Percentiles rank a stretch among this genome's conserved stretches.
Conservation (phyloP, 2,113 vertebrate genomes). For the Peucedramus taeniatus region DNA sequence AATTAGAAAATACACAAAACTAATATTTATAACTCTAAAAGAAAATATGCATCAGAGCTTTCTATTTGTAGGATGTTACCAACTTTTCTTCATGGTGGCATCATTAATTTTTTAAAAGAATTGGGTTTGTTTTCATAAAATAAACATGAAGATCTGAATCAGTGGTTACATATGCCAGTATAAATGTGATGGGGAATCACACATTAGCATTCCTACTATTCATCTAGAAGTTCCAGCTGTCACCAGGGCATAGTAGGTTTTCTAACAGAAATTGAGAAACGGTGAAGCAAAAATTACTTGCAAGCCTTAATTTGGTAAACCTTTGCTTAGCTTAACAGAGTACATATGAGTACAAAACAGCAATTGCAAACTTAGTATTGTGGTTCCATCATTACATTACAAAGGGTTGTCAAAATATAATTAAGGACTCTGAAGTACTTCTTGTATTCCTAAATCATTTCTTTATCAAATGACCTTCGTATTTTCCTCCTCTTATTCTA, state of each 20-base stretch:
- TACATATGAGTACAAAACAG: not conserved
- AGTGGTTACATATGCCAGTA: not conserved
- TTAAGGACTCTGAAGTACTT: not conserved
- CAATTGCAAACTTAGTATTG: not conserved
- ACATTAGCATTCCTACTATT: not conserved
- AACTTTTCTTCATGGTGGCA: not conserved
- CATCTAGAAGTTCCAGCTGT: not conserved
- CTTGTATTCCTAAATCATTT: not conserved
- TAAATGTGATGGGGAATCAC: not conserved
- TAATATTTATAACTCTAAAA: not conserved
- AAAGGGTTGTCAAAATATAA: conserved; percentile 43
- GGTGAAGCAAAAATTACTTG: conserved; percentile 13
- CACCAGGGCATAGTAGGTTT: not conserved
- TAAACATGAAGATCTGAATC: not conserved
- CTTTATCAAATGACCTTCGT: not conserved
- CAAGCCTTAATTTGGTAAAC: conserved; percentile 41
- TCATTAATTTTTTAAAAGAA: not conserved
- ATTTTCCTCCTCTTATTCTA: not conserved
- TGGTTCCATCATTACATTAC: conserved; percentile 1
- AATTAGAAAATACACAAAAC: not conserved
- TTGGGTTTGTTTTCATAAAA: not conserved
- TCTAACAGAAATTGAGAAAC: conserved; percentile 6
- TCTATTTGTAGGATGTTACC: not conserved
- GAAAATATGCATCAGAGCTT: not conserved
- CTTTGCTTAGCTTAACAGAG: conserved; percentile 27